Evolutionary conservation across 2,888 invertebrate species (phyloP).

Genomic region (Thereva nobilitata): DNA sequence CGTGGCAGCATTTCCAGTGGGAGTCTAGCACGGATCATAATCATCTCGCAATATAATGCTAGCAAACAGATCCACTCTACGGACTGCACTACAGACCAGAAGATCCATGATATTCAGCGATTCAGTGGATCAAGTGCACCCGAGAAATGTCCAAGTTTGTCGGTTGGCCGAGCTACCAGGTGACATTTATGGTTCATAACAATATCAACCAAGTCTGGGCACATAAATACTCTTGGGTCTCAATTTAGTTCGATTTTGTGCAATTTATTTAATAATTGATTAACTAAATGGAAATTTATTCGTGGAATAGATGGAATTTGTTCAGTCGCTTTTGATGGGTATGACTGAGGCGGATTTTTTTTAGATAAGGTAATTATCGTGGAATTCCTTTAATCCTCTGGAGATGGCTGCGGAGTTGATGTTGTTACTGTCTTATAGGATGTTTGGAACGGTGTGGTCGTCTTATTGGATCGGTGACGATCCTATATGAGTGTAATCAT

Average conservation of each 20-base stretch:
- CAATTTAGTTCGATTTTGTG: conserved; percentile 40
- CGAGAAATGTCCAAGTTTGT: conserved; percentile 17
- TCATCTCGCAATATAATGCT: conserved; percentile 14
- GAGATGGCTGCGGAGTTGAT: too few relatives aligned
- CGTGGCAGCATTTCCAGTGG: conserved; percentile 29
- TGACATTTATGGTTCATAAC: conserved; percentile 36
- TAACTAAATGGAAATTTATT: conserved; percentile 42
- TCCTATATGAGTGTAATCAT: too few relatives aligned
- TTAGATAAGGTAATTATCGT: too few relatives aligned
- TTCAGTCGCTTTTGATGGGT: neutral
- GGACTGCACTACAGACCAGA: neutral
- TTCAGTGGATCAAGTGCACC: conserved; percentile 30
- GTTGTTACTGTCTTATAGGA: too few relatives aligned
- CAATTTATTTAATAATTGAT: conserved; percentile 41
- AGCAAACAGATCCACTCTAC: conserved; percentile 13
- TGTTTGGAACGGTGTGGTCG: too few relatives aligned
- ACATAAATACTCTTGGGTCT: conserved; percentile 38
- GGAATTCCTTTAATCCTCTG: too few relatives aligned
- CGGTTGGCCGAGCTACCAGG: conserved; percentile 5
- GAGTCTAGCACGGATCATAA: conserved; percentile 21
- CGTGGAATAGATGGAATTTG: conserved; percentile 5
- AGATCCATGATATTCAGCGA: conserved; percentile 12
- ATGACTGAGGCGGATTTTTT: neutral
- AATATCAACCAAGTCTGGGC: conserved; percentile 17
- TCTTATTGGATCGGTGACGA: too few relatives aligned